Percentiles rank a stretch among this genome's conserved stretches.
Conservation (phyloP, 2,797 vertebrate species). For the Anas flavirostris region DNA sequence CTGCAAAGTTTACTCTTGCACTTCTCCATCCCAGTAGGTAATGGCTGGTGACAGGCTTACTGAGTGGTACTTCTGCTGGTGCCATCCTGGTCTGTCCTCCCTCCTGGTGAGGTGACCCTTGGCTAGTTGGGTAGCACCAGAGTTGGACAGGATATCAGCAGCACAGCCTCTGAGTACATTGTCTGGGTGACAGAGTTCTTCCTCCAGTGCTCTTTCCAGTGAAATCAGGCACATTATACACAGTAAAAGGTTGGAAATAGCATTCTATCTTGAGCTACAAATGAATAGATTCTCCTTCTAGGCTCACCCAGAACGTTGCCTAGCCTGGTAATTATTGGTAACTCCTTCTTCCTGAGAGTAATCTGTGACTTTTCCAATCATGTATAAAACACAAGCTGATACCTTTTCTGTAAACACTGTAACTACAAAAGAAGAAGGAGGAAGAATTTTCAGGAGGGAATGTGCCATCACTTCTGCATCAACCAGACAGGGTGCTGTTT, state of each 20-base stretch:
- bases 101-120: background rate
- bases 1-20: background rate
- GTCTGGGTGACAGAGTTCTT: background rate
- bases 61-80: background rate
- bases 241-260: background rate
- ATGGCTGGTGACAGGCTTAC: background rate
- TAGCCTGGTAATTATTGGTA: slow-evolving; percentile 39
- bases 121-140: background rate
- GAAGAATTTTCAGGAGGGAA: background rate
- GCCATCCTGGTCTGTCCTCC: accelerated
- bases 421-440: background rate
- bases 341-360: slow-evolving; percentile 43
- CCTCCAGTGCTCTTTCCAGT: background rate
- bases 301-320: background rate
- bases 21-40: background rate
- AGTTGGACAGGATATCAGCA: background rate
- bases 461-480: no score
- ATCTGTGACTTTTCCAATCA: slow-evolving; percentile 16
- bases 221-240: background rate
- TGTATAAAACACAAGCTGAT: background rate
- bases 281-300: background rate
- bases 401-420: background rate
- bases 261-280: background rate
- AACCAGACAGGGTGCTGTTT: background rate
- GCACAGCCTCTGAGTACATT: accelerated